Base-by-base conservation (phyloP, 2,888 invertebrate species). In the Trissolcus japonicus region DNA sequence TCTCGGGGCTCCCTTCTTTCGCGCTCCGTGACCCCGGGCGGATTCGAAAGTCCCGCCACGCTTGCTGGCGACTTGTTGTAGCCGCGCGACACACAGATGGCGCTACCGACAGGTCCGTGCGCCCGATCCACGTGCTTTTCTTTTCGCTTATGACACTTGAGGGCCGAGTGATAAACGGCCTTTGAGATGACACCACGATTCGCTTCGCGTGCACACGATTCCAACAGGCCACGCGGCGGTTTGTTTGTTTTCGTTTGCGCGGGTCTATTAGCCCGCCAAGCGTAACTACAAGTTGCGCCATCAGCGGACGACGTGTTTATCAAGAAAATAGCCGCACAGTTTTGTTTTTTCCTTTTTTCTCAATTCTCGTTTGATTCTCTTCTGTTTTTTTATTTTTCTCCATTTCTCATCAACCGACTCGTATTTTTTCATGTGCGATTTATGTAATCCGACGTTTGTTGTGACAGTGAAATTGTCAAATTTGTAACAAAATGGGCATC, bases 111-210 rank as follows among this genome's bases (percentile, higher is more conserved):
- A 50, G 66, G 67, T 79, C 78, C 71, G 54, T 77, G 76, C 11
- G 11, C 35, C 35, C 60, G 57, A 79, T 65, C 82, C 85, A 86
- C 86, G 84, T 86, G 85, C 83, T 79, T 35, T 35, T 71, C 56
- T 71, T 76, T 76, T 80, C 79, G 79, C 80, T 78, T 79, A 81
- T 82, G 82, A 83, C 82, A 76, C 82, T 82, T 81, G 77, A 43
- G 35, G 35, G 9, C 19, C 66, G 68, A 65, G 74, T 65, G 69
- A 74, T 61, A 76, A 76, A 76, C 62, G 59, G 71, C 71, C 61
- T 69, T 71, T 66, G 66, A 76, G 16, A 61, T 56, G 76, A 71
- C 76, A 57, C 55, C 50, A 25, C 61, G 66, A 54, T 56, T 76
- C 66, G 75, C 46, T 14, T 46, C 41, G 63, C 65, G 65, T 73